Evolutionary conservation across 2,113 vertebrate species (phyloP).

Genomic region (Cephalopholis sonnerati): DNA sequence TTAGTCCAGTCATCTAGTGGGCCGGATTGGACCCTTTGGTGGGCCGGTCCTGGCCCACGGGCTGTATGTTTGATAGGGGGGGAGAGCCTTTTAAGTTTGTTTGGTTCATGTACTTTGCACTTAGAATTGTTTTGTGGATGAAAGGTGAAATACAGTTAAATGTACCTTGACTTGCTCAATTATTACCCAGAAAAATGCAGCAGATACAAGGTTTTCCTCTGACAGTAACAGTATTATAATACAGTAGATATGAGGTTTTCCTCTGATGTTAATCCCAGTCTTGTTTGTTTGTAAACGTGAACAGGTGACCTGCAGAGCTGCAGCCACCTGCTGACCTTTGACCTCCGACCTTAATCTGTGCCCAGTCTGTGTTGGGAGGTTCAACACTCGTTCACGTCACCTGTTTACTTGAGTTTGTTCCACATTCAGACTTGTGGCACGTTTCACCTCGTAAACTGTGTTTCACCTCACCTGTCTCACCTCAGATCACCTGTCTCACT

Average conservation of each 20-base stretch:
- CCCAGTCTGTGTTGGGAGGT: not conserved
- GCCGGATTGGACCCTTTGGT: too few species aligned
- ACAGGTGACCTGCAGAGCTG: constrained; percentile 9
- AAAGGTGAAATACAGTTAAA: not conserved
- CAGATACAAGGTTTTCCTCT: not conserved
- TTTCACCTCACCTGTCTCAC: not conserved
- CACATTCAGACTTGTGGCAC: constrained; percentile 9
- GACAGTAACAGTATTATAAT: not conserved
- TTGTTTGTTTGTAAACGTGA: not conserved
- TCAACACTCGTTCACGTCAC: not conserved
- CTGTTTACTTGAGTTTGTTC: constrained; percentile 2
- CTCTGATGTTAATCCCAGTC: not conserved
- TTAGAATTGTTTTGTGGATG: not conserved
- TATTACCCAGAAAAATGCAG: too few species aligned
- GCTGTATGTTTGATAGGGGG: too few species aligned
- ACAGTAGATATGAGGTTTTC: not conserved
- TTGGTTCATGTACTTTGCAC: not conserved
- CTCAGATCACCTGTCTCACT: not conserved
- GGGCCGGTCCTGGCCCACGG: too few species aligned
- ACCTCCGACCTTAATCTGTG: constrained; percentile 36
- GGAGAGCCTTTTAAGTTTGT: too few species aligned
- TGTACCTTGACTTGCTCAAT: not conserved
- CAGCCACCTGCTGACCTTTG: constrained; percentile 28
- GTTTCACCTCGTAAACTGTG: not conserved
- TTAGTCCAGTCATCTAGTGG: too few species aligned